phyloP scores from a whole-genome alignment of 2,113 vertebrate genomes.

The Fukomys damarensis region DNA sequence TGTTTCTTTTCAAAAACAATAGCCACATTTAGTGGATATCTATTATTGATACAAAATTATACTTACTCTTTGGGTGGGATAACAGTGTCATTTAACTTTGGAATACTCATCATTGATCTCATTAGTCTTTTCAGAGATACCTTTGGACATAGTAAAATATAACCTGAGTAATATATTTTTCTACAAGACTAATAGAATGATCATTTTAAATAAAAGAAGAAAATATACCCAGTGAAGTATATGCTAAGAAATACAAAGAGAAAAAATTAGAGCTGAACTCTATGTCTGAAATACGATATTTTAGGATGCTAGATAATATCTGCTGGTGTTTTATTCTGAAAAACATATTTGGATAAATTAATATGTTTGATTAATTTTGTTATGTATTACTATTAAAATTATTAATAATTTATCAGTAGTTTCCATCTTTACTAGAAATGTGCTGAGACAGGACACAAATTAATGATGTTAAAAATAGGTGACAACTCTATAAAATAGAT shows the following conservation, averaged over 20 bases:
- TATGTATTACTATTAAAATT: not conserved
- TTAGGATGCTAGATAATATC: not conserved
- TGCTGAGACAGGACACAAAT: not conserved
- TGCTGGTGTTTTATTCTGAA: not conserved
- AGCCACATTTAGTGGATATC: not conserved
- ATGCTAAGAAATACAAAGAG: not conserved
- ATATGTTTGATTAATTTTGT: not conserved
- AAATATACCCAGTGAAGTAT: not conserved
- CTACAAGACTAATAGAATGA: not conserved
- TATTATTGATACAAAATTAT: not conserved
- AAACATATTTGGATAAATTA: not conserved
- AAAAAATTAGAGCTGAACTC: not conserved
- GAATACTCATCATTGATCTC: not conserved
- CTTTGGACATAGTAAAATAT: not conserved
- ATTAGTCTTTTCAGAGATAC: not conserved
- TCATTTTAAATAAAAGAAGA: not conserved
- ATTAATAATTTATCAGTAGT: not conserved
- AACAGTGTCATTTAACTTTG: not conserved
- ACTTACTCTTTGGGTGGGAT: not conserved
- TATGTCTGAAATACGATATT: not conserved
- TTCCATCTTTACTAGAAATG: not conserved
- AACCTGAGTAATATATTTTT: not conserved
- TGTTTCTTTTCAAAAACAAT: constrained; percentile 37
- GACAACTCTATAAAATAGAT: not conserved
- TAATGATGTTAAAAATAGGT: not conserved